These are phyloP conservation scores for Dipus sagitta DNA, from an alignment of 2,797 vertebrate genomes.

Conservation along the genomic window DNA sequence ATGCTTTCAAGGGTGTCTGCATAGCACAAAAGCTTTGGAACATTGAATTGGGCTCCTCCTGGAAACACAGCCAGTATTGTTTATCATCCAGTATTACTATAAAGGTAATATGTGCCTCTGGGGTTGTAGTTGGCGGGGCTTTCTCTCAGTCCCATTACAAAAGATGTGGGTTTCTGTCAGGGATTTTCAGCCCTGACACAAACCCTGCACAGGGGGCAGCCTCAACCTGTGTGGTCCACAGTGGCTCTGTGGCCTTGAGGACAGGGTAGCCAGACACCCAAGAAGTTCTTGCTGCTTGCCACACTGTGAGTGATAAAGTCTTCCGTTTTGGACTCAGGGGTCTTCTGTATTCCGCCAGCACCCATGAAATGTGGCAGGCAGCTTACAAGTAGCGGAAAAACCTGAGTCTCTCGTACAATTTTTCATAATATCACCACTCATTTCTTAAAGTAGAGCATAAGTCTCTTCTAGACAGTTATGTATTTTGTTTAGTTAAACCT, in stretches of 20 bases:
- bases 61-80: constrained; percentile 34
- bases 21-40: constrained; percentile 38
- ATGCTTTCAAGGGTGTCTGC: constrained; percentile 41
- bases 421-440: neutral
- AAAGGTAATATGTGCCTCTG: constrained; percentile 30
- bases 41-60: neutral
- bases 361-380: neutral
- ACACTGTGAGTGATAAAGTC: neutral
- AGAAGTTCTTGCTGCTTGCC: neutral
- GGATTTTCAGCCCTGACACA: neutral
- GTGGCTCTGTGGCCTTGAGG: neutral
- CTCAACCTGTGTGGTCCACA: neutral
- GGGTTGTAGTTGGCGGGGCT: neutral
- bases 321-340: neutral
- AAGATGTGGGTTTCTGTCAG: neutral
- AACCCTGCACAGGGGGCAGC: neutral
- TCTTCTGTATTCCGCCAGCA: neutral
- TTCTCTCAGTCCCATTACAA: constrained; percentile 4
- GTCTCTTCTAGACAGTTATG: neutral
- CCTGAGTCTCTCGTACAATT: neutral
- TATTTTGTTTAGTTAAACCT: constrained; percentile 2
- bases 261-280: neutral
- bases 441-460: neutral
- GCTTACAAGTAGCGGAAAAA: neutral
- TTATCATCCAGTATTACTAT: constrained; percentile 24